Conservation (phyloP, 2,113 vertebrate species). For the Catagonus wagneri region DNA sequence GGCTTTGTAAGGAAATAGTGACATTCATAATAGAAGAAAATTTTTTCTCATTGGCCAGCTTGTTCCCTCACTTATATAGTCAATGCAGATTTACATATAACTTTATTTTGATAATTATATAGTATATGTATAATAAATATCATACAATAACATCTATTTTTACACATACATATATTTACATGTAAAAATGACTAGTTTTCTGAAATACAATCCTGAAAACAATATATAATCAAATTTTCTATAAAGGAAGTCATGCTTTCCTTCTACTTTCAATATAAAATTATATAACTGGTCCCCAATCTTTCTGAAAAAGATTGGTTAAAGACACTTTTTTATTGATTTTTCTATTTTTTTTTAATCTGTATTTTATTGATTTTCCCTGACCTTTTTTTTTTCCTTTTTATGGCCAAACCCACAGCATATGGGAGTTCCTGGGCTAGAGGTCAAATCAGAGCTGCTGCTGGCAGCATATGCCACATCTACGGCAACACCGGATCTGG, state of each 20-base stretch:
- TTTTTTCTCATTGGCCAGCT: background rate
- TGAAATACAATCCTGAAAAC: conserved; percentile 42
- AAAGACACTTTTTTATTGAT: background rate
- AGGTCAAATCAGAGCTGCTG: too few species aligned
- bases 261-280: conserved; percentile 28
- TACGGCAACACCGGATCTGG: too few species aligned
- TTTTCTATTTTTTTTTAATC: too few species aligned
- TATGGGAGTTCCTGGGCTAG: too few species aligned
- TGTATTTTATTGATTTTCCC: too few species aligned
- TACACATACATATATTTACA: background rate
- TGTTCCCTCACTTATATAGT: background rate
- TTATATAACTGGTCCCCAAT: background rate
- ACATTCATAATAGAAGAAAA: background rate
- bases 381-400: too few species aligned
- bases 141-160: background rate
- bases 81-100: background rate
- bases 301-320: background rate
- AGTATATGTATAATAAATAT: background rate
- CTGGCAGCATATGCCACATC: too few species aligned
- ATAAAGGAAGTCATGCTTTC: background rate
- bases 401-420: too few species aligned
- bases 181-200: background rate
- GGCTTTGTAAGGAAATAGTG: conserved; percentile 31
- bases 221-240: background rate
- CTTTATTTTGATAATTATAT: background rate